Percentiles rank a stretch among this genome's conserved stretches.
Conservation (phyloP, 37 sponge, comb jelly and placozoan genomes). For the Hormiphora californensis region DNA sequence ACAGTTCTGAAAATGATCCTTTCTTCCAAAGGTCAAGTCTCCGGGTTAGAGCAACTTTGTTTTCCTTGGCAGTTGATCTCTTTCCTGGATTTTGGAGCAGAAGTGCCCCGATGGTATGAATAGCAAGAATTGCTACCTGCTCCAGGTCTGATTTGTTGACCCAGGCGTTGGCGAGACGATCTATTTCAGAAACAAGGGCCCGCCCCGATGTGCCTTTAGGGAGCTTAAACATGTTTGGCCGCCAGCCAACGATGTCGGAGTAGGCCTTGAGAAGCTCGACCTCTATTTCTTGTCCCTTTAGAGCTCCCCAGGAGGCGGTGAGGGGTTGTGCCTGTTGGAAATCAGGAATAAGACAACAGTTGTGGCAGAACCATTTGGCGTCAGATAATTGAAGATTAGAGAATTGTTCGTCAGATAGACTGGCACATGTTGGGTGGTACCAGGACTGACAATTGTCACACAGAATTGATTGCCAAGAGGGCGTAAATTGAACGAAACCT, state of each 20-base stretch:
- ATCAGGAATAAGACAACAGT: too few species aligned
- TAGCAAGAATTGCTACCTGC: not conserved
- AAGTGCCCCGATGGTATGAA: not conserved
- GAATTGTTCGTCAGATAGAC: too few species aligned
- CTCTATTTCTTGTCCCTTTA: not conserved
- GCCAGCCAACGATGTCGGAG: not conserved
- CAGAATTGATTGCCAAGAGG: too few species aligned
- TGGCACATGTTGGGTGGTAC: too few species aligned
- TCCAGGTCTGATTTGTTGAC: not conserved
- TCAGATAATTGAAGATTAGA: too few species aligned
- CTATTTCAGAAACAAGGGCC: not conserved
- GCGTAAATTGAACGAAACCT: too few species aligned
- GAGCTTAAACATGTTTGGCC: not conserved
- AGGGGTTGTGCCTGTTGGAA: too few species aligned
- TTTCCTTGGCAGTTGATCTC: not conserved
- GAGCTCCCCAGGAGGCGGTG: not conserved
- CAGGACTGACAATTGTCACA: too few species aligned
- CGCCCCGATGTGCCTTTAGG: not conserved
- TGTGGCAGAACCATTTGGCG: too few species aligned
- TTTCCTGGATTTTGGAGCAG: not conserved
- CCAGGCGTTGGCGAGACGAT: not conserved
- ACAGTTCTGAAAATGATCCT: not conserved
- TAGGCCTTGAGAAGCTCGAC: not conserved
- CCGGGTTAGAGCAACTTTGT: not conserved
- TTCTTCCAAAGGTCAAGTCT: not conserved